Evolutionary conservation across 2,797 vertebrate species (phyloP).

Genomic region (Fundulus diaphanus): DNA sequence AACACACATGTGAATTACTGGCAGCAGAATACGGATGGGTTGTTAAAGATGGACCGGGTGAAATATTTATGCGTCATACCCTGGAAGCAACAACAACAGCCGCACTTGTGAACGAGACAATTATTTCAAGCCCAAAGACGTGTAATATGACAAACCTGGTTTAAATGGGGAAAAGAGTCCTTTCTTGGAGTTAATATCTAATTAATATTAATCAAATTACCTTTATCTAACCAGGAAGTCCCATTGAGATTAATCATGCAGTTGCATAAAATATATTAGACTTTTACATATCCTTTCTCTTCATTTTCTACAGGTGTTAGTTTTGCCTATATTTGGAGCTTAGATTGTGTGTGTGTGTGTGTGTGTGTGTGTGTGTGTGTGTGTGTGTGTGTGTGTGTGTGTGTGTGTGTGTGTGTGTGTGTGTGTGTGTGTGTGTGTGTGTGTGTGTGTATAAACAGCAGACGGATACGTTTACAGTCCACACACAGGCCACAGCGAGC

Average conservation of each 20-base stretch:
- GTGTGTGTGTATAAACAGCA: no score
- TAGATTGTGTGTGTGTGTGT: not conserved
- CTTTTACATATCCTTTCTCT: not conserved
- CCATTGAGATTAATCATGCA: not conserved
- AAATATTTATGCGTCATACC: not conserved
- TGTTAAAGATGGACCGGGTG: not conserved
- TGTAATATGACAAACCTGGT: not conserved
- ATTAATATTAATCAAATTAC: no score
- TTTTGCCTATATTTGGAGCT: slow-evolving; percentile 20
- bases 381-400: slow-evolving; percentile 4
- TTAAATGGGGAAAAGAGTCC: not conserved
- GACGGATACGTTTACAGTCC: slow-evolving; percentile 31
- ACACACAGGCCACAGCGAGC: slow-evolving; percentile 15
- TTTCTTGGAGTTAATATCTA: no score
- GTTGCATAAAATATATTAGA: not conserved
- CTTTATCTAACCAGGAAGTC: no score
- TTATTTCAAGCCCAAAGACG: not conserved
- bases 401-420: no score
- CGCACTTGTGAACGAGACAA: not conserved
- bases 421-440: no score
- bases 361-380: no score
- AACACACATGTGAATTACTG: not conserved
- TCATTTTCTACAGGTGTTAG: not conserved
- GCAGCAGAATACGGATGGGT: not conserved
- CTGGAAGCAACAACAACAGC: not conserved